Evolutionary conservation across 2,113 vertebrate species (phyloP).

Genomic region (Coreoperca whiteheadi): DNA sequence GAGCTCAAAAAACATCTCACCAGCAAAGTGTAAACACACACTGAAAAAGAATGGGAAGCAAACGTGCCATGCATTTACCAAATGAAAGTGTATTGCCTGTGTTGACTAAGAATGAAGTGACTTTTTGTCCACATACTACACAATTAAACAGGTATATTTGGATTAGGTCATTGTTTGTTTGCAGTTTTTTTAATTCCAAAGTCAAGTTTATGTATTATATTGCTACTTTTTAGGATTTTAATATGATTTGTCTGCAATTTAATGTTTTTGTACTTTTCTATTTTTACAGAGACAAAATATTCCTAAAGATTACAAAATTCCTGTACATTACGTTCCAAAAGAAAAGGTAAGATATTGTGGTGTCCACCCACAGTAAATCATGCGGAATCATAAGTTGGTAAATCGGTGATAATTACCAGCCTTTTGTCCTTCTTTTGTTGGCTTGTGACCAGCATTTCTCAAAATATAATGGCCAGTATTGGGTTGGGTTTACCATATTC

Average conservation of each 20-base stretch:
- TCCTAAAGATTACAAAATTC: constrained; percentile 87
- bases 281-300: constrained; percentile 85
- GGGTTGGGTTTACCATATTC: background rate
- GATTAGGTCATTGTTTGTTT: background rate
- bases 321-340: constrained; percentile 82
- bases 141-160: background rate
- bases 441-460: background rate
- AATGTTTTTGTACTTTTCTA: background rate
- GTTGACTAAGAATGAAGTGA: background rate
- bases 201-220: background rate
- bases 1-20: background rate
- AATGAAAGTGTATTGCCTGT: background rate
- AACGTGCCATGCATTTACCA: background rate
- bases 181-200: background rate
- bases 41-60: background rate
- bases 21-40: background rate
- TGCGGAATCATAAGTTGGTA: background rate
- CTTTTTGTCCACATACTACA: background rate
- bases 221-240: background rate
- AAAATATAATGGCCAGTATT: background rate
- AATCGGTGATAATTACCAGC: background rate
- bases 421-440: background rate
- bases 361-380: background rate
- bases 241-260: background rate
- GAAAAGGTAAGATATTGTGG: constrained; percentile 78